Conservation (phyloP, 2,797 vertebrate species). For the Clarias fuscus region DNA sequence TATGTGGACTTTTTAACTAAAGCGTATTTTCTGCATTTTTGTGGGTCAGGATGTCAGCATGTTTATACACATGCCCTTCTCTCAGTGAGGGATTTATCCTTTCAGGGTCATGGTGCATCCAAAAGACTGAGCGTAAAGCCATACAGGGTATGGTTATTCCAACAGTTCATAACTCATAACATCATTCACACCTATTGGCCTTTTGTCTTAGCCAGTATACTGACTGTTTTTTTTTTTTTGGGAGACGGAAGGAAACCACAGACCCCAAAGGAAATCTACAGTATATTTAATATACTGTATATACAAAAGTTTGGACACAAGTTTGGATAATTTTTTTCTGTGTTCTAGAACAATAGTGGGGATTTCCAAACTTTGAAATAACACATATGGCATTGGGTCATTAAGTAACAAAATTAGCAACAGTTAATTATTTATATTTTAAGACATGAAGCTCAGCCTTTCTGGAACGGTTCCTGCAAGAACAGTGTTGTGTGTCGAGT, state of each 20-base stretch:
- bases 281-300: no score
- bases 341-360: no score
- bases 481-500: no score
- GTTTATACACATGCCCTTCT: neutral
- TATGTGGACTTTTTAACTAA: neutral
- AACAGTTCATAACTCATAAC: neutral
- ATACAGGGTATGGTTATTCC: neutral
- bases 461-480: no score
- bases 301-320: no score
- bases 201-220: neutral
- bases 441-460: no score
- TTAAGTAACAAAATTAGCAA: no score
- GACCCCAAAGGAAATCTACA: neutral
- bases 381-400: no score
- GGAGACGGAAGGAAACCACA: neutral
- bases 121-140: no score
- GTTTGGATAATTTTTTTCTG: no score
- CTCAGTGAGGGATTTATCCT: neutral
- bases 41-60: neutral
- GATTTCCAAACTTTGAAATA: no score
- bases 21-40: neutral
- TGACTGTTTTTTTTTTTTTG: neutral
- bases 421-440: no score
- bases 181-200: neutral
- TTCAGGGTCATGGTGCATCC: neutral